Conservation (phyloP, 1,140 invertebrate genomes). For the Probaryconus sp. region DNA sequence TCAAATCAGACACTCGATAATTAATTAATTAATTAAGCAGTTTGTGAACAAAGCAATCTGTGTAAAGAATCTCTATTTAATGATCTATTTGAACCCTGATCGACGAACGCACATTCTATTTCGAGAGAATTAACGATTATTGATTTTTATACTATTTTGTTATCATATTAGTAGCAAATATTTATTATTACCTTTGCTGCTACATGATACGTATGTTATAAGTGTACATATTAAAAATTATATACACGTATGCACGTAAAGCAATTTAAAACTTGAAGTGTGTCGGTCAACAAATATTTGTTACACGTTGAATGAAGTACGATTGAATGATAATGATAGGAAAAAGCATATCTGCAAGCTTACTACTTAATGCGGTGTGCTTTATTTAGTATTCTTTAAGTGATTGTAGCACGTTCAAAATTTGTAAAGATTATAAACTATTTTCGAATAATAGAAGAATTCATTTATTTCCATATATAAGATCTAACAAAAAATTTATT, state of each 20-base stretch:
- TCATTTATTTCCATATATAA: conserved; percentile 17
- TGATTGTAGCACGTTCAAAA: conserved; percentile 52
- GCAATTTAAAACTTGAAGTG: conserved; percentile 42
- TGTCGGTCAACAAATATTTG: conserved; percentile 46
- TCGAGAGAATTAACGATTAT: conserved; percentile 51
- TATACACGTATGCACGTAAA: conserved; percentile 48
- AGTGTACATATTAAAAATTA: conserved; percentile 57
- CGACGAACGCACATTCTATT: conserved; percentile 56
- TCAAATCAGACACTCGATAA: conserved; percentile 58
- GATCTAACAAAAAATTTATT: too few species aligned
- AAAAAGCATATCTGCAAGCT: conserved; percentile 45
- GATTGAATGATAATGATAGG: conserved; percentile 55
- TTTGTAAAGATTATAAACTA: conserved; percentile 62
- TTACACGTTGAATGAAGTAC: conserved; percentile 57
- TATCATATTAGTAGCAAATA: conserved; percentile 49
- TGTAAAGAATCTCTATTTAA: conserved; percentile 4
- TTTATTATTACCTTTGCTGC: conserved; percentile 30
- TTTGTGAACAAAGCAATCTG: conserved; percentile 8
- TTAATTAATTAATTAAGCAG: too few species aligned
- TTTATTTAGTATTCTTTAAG: conserved; percentile 54
- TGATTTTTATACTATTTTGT: conserved; percentile 39
- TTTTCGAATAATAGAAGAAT: conserved; percentile 55
- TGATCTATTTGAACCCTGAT: conserved; percentile 63
- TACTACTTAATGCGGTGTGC: conserved; percentile 46
- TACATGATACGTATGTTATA: conserved; percentile 39